Base-by-base conservation (phyloP, 2,113 vertebrate species). In the Oryzias woworae region DNA sequence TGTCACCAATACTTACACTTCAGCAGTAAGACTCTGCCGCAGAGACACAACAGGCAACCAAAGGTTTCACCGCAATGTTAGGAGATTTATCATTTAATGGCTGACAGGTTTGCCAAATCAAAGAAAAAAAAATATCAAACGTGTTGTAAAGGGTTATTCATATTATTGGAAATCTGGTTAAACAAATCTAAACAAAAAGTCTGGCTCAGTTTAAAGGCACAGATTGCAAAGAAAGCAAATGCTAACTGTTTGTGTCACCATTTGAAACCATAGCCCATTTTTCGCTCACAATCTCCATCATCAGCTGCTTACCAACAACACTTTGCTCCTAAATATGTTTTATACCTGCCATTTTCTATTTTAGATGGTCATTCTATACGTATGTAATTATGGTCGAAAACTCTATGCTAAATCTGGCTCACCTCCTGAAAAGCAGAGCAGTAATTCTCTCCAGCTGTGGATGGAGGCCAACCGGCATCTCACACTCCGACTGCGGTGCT, bases 341-440 rank as follows among this genome's bases (percentile, higher is more conserved):
- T 87, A 80, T 77, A 78, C 84, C 53, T 77, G 73, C 49, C 80
- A 63, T 81, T 80, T 85, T 86, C 87, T 90, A 88, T 88, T 88
- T 86, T 58, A 20, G 75, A 73, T 69, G 56, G 73, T 77, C 64
- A 79, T 74, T 71, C 62, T 59, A 81, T 78, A 81, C 61, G 20
- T 60, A 62, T 90, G 69, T 89, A 90, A 90, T 90, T 90, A 87
- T 90, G 87, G 85, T 87, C 75, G 82, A 78, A 81, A 79, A 77
- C 77, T 80, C 84, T 85, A 71, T 87, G 80, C 84, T 81, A 85
- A 87, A 85, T 88, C 75, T 85, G 87, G 83, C 79, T 85, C 82
- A 77, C 87, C 82, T 78, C 79, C 75, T 60, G 46, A 75, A 87
- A 88, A 81, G 80, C 54, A 65, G 58, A 51, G 76, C 75, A 71